A percentile compares a stretch with the other conserved stretches of the same genome.
Conservation (phyloP, 2,888 invertebrate species). For the Linnaemya tessellans region DNA sequence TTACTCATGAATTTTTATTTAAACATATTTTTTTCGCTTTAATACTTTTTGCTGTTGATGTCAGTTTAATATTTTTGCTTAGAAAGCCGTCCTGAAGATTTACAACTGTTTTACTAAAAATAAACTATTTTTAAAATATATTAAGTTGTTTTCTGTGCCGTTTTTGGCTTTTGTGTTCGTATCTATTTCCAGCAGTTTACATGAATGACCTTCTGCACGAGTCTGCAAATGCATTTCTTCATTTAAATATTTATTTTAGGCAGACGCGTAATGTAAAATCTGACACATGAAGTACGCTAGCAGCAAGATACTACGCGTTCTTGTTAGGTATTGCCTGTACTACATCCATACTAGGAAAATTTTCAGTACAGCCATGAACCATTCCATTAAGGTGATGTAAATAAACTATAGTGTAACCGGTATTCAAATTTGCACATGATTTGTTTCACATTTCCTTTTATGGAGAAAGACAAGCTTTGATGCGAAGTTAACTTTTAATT, state of each 20-base stretch:
- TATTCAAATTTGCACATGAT: too few species aligned
- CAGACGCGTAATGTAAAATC: neutral
- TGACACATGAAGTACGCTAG: too few species aligned
- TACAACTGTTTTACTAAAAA: constrained; percentile 23
- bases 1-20: neutral
- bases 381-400: too few species aligned
- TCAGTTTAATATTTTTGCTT: neutral
- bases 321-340: too few species aligned
- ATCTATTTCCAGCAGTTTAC: neutral
- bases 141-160: constrained; percentile 17
- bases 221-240: constrained; percentile 17
- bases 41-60: neutral
- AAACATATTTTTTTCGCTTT: constrained; percentile 9
- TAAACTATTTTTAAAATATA: constrained; percentile 41
- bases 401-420: too few species aligned
- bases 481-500: too few species aligned
- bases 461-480: too few species aligned
- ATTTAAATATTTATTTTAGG: constrained; percentile 16
- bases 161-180: neutral
- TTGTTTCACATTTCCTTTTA: too few species aligned
- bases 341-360: too few species aligned
- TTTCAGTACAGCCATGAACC: too few species aligned
- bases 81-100: neutral
- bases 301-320: too few species aligned
- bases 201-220: constrained; percentile 39